Evolutionary conservation across 2,797 vertebrate species (phyloP).

Genomic region (Thamnophis elegans): DNA sequence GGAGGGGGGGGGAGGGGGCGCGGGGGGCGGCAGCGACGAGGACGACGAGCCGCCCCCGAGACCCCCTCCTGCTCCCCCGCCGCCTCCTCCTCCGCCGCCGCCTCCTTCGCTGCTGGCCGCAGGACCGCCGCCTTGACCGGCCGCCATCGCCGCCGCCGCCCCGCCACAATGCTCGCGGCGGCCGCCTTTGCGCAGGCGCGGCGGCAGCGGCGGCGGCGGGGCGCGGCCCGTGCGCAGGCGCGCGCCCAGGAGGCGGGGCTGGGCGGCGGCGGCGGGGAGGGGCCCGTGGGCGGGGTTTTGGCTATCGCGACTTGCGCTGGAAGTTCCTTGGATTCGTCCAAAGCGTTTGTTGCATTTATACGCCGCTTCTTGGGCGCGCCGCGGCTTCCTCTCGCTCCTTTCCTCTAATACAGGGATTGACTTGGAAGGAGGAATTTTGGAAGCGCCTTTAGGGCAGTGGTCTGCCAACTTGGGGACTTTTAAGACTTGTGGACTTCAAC

Average conservation of each 20-base stretch:
- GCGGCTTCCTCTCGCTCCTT: too few relatives aligned
- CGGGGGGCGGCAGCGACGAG: background rate
- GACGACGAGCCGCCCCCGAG: slow-evolving; percentile 66
- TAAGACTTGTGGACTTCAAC: too few relatives aligned
- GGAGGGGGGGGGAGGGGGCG: slow-evolving; percentile 12
- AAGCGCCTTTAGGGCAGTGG: background rate
- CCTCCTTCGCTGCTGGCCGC: background rate
- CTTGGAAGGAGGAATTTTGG: background rate
- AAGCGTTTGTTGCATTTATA: too few relatives aligned
- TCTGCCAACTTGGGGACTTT: too few relatives aligned
- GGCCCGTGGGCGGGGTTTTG: background rate
- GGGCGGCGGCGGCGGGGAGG: too few relatives aligned
- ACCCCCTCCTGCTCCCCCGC: slow-evolving; percentile 43
- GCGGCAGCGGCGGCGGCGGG: too few relatives aligned
- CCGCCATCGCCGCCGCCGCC: slow-evolving; percentile 83
- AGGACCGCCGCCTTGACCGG: slow-evolving; percentile 82
- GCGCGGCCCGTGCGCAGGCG: background rate
- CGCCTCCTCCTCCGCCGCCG: accelerated
- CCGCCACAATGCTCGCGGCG: slow-evolving; percentile 45
- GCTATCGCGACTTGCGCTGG: too few relatives aligned
- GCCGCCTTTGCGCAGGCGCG: background rate
- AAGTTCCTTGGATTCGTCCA: too few relatives aligned
- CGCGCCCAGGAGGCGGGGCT: background rate
- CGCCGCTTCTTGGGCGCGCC: too few relatives aligned
- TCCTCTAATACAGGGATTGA: background rate